Base-by-base conservation (phyloP, 1,140 invertebrate species). In the Vanessa tameamea region DNA sequence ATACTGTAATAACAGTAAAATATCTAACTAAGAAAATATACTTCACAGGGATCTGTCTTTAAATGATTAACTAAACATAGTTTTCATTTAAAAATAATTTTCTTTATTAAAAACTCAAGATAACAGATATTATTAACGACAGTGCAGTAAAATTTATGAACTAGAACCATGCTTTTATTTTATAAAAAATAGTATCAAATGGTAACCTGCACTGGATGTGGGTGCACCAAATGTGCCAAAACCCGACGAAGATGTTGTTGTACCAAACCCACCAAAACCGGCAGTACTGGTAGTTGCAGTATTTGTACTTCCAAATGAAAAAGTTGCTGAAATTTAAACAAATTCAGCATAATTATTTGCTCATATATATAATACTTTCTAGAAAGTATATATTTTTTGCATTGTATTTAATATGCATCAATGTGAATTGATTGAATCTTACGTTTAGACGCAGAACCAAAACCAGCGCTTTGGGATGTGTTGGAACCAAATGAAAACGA, bases 181-280 rank as follows among this genome's bases (percentile, higher is more conserved):
- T 9, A 31, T 31, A 31, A 43, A 43, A 9, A 16, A 53, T 20
- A 16, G n/a, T 53, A 9, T 12, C 9, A 26, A 9, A 4, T 37
- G 31, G 31, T 70, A 78, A 91, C 87, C 89, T 82, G 87, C 80
- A 73, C 79, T 87, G 23, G 89, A 82, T 37, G 85, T 69, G 50
- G 84, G 80, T 64, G 93, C 82, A 11, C 94, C 94, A 87, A 95
- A 95, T 26, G 89, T 87, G 23, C 94, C 94, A 88, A 95, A 95
- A 13, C 93, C 93, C 55, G 93, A 91, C 31, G 87, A 83, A 15
- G 90, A 83, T 47, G 87, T 92, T 13, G 92, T 88, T 15, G 93
- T 91, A 12, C 95, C 95, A 90, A 95, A 95, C 53, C 93, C 93
- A 11, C 93, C 93, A 87, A 96, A 95, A 12, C 94, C 94, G 50